These are phyloP conservation scores for Luscinia megarhynchos DNA, from an alignment of 2,797 vertebrate species.

Conservation along the genomic window DNA sequence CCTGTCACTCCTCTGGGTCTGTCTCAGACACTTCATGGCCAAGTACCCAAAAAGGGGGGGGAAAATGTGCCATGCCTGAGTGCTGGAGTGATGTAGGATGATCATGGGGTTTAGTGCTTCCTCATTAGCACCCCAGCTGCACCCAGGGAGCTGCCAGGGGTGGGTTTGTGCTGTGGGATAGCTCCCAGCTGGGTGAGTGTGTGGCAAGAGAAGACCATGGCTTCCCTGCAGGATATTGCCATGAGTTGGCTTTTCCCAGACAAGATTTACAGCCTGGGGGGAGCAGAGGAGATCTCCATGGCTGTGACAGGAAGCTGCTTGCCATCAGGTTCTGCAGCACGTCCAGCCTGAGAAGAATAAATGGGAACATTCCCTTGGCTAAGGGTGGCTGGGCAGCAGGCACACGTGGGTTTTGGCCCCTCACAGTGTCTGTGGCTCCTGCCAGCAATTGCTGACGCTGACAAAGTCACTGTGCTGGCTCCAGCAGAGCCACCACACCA, in stretches of 20 bases:
- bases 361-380: background rate
- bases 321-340: background rate
- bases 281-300: background rate
- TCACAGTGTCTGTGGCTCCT: background rate
- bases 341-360: background rate
- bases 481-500: background rate
- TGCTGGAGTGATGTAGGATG: background rate
- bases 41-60: background rate
- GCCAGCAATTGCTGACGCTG: background rate
- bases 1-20: background rate
- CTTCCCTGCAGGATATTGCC: background rate
- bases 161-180: background rate
- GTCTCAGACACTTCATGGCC: background rate
- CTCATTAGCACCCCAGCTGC: rapidly evolving
- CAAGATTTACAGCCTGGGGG: background rate
- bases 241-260: background rate
- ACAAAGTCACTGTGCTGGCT: background rate
- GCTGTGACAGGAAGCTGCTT: background rate
- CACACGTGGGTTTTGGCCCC: background rate
- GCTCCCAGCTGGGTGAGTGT: background rate
- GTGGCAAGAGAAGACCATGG: rapidly evolving
- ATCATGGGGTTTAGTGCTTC: background rate
- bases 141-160: background rate
- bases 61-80: background rate
- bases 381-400: background rate